Percentiles rank a stretch among this genome's conserved stretches.
Evolutionary conservation across 1,140 invertebrate species (phyloP).

Genomic region (Mesaphorura yosii): DNA sequence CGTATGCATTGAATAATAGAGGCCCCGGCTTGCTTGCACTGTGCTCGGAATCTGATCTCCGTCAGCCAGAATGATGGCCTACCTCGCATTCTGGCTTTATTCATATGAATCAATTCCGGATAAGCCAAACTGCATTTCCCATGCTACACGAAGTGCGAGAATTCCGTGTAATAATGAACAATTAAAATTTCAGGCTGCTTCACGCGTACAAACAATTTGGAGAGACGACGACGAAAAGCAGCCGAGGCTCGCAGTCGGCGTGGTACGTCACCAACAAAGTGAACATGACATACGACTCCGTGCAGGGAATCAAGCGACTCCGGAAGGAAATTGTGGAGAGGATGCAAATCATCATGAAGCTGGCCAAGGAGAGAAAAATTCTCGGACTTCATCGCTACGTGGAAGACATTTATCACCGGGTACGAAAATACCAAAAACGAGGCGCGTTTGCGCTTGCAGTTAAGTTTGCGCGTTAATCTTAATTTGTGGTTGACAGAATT

Average conservation of each 20-base stretch:
- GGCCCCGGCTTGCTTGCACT: too few species aligned
- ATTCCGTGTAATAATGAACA: too few species aligned
- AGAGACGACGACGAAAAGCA: too few species aligned
- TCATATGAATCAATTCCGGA: too few species aligned
- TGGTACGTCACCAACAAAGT: slow-evolving; percentile 55
- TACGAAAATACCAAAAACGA: too few species aligned
- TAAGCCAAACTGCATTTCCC: too few species aligned
- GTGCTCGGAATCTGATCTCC: too few species aligned
- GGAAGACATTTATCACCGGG: slow-evolving; percentile 62
- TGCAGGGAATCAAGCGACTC: slow-evolving; percentile 42
- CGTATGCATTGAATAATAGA: too few species aligned
- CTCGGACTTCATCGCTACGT: slow-evolving; percentile 62
- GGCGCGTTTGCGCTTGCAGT: too few species aligned
- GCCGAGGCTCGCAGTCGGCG: slow-evolving; percentile 6
- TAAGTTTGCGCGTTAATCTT: neutral
- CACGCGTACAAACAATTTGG: slow-evolving; percentile 66
- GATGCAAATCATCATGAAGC: slow-evolving; percentile 58
- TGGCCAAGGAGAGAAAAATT: slow-evolving; percentile 58
- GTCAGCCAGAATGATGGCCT: too few species aligned
- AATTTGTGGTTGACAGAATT: slow-evolving; percentile 1
- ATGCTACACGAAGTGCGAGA: too few species aligned
- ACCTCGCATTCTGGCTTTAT: too few species aligned
- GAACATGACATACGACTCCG: slow-evolving; percentile 64
- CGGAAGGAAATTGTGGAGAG: slow-evolving; percentile 57
- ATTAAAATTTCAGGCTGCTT: slow-evolving; percentile 56